Base-by-base conservation (phyloP, 2,888 invertebrate species). In the Blomia tropicalis region DNA sequence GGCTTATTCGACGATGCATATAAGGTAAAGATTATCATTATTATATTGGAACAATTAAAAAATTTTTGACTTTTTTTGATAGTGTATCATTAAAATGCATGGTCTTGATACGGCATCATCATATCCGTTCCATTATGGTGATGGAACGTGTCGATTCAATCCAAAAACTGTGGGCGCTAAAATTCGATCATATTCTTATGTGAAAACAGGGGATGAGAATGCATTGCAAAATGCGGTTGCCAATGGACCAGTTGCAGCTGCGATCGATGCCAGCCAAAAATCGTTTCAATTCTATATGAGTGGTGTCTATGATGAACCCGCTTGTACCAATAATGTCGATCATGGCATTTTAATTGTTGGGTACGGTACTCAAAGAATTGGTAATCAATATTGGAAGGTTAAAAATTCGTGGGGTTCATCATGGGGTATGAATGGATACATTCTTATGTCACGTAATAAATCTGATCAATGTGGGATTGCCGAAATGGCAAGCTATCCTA, bases 291-390 rank as follows among this genome's bases (percentile, higher is more conserved):
- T 87, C 73, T 90, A 90, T 76, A 69, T 68, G 4, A 69, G 41
- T 64, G 68, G 64, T 66, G 73, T 66, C 60, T 91, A 90, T 76
- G 80, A 87, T 67, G 83, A 84, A 66, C 74, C 77, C 0, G 74
- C 77, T 58, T 90, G 90, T 73, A 77, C 79, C 0, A 73, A 75
- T 1, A 22, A 41, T 7, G 1, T 4, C 17, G 90, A 91, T 75
- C 91, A 92, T 71, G 91, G 90, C 0, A 87, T 91, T 79, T 74
- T 91, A 44, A 79, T 87, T n/a, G 83, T 92, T 17, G 92, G 92
- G 0, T 92, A 90, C 71, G 89, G 88, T 17, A 72, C 73, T n/a
- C 71, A 74, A 61, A n/a, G n/a, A n/a, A 66, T 67, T 44, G 72
- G 72, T 0, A 81, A 79, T 4, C 80, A 83, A 63, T 83, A 83